These are phyloP conservation scores for Planococcus citri DNA, from an alignment of 1,140 invertebrate species.

Conservation along the genomic window DNA sequence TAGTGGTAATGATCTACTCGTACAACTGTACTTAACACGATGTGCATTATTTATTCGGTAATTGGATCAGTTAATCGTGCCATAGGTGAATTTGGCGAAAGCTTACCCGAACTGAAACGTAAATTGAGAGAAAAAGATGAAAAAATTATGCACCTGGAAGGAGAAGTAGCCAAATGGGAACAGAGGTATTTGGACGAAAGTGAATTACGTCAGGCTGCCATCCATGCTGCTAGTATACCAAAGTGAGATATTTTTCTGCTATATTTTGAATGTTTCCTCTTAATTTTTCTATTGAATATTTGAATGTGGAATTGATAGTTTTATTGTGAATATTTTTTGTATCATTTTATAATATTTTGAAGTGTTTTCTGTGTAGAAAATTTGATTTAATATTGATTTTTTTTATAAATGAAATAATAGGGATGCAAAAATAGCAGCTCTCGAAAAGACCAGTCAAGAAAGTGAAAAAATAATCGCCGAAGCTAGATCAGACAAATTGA, in stretches of 20 bases:
- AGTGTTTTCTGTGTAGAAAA: too few relatives aligned
- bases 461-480: slow-evolving; percentile 77
- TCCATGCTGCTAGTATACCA: slow-evolving; percentile 69
- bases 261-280: not conserved
- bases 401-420: slow-evolving; percentile 34
- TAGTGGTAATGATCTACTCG: not conserved
- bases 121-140: slow-evolving; percentile 61
- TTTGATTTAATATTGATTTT: slow-evolving; percentile 22
- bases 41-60: not conserved
- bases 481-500: slow-evolving; percentile 69
- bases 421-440: slow-evolving; percentile 71
- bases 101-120: slow-evolving; percentile 49
- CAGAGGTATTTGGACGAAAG: slow-evolving; percentile 76
- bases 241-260: slow-evolving; percentile 43
- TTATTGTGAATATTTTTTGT: not conserved
- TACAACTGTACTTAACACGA: too few relatives aligned
- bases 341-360: not conserved
- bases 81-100: slow-evolving; percentile 35
- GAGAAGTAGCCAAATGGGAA: slow-evolving; percentile 75
- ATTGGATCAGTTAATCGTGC: not conserved
- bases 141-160: slow-evolving; percentile 65
- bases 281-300: not conserved
- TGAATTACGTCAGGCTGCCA: slow-evolving; percentile 66
- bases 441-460: slow-evolving; percentile 73
- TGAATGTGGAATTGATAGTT: too few relatives aligned